Conservation (phyloP, 2,797 vertebrate species). For the Sebastes minor region DNA sequence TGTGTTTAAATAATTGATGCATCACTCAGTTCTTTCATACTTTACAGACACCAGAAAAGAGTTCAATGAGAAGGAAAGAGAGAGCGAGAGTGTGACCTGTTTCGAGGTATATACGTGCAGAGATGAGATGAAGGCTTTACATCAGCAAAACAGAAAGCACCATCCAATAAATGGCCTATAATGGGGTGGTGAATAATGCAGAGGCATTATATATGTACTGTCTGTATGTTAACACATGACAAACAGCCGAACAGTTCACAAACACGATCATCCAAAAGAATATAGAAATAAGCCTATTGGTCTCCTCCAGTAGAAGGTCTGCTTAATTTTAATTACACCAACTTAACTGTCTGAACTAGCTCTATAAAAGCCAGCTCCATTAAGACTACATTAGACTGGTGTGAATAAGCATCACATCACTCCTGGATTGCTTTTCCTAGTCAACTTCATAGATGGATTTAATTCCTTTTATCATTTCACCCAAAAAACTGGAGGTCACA, state of each 20-base stretch:
- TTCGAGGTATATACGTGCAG: background rate
- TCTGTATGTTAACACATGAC: constrained; percentile 6
- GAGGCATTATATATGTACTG: background rate
- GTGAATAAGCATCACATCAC: constrained; percentile 10
- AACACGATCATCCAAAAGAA: constrained; percentile 38
- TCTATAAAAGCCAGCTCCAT: constrained; percentile 41
- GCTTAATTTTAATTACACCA: constrained; percentile 61
- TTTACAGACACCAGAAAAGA: background rate
- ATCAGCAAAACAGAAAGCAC: constrained; percentile 25
- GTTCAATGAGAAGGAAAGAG: background rate
- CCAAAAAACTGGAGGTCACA: background rate
- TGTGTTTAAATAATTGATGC: background rate
- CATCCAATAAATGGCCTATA: constrained; percentile 9
- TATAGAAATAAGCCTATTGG: constrained; percentile 29
- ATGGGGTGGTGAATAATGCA: constrained; percentile 43
- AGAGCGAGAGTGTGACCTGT: background rate
- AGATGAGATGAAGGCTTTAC: background rate
- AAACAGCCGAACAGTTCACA: constrained; percentile 30
- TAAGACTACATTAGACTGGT: constrained; percentile 31
- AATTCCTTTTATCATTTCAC: constrained; percentile 18
- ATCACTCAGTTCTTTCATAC: background rate
- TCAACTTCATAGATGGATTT: constrained; percentile 16
- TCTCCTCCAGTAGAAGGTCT: constrained; percentile 34
- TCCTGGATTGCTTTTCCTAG: background rate
- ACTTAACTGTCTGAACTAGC: constrained; percentile 26